phyloP scores from a whole-genome alignment of 2,888 invertebrate genomes.

The Hirtodrosophila cameraria region DNA sequence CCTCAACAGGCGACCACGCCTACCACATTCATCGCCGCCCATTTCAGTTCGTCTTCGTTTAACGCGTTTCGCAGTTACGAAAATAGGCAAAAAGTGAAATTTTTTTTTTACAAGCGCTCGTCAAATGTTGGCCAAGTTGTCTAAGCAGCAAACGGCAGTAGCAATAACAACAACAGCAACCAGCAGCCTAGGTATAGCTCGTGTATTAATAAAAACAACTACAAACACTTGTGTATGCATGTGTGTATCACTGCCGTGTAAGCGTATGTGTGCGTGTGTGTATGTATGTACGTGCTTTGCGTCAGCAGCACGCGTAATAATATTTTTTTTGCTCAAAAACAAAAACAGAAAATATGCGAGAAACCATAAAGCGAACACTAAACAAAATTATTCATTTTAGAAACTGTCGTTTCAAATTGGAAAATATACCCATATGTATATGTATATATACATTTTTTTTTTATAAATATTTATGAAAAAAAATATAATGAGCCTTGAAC shows the following conservation, averaged over 20 bases:
- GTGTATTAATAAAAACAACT: conserved; percentile 53
- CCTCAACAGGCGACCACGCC: conserved; percentile 46
- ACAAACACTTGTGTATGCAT: conserved; percentile 14
- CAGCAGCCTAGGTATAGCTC: conserved; percentile 49
- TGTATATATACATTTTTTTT: not conserved
- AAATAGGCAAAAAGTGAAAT: conserved; percentile 72
- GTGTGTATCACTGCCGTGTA: conserved; percentile 5
- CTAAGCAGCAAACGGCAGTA: conserved; percentile 27
- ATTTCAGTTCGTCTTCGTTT: conserved; percentile 16
- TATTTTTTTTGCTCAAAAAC: conserved; percentile 33
- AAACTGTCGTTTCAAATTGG: conserved; percentile 35
- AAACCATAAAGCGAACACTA: conserved; percentile 12
- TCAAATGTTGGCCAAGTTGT: conserved; percentile 52
- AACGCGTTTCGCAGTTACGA: conserved; percentile 32
- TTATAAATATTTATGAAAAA: not conserved
- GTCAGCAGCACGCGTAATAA: conserved; percentile 60
- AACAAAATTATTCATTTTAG: conserved; percentile 32
- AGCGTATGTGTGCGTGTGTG: not conserved
- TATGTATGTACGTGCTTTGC: conserved; percentile 68
- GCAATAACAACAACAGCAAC: conserved; percentile 39
- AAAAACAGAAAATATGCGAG: conserved; percentile 25
- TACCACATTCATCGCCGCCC: conserved; percentile 12
- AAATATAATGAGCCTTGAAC: conserved; percentile 31
- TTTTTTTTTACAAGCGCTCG: conserved; percentile 39
- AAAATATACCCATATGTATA: conserved; percentile 9